Evolutionary conservation across 2,113 vertebrate genomes (phyloP), one percentile per base, ranked within the genome.

Genomic region (Bufo gargarizans): DNA sequence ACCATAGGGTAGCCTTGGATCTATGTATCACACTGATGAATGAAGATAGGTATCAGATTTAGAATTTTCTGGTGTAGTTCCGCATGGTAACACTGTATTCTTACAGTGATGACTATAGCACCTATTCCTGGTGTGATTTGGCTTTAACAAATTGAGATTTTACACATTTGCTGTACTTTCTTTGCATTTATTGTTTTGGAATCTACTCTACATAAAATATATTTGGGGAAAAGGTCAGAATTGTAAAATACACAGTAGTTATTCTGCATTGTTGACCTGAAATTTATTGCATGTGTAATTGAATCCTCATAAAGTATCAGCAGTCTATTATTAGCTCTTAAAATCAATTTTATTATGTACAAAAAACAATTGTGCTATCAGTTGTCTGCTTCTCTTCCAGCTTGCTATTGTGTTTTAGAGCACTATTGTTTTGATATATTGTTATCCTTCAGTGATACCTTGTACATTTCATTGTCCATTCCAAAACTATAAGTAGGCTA

Each of bases 401-500:
- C 65, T 77, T 7, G 13, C 5, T 33, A 69, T 47, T 65, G 43
- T 77, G 79, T n/a, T 72, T 67, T 69, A 43, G 14, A 45, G 65
- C 47, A 67, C 20, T 13, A 72, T 82, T 88, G 82, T 76, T 88
- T 88, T 82, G 69, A 63, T 88, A 20, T 16, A 84, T 77, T 77
- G 49, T 17, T 56, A 56, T 22, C 82, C 22, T 67, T 33, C 72
- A 33, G 61, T 87, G 33, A 81, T 88, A 50, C 17, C 43, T 77
- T 45, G 11, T 82, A 67, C 47, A 67, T 76, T 65, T 47, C 78
- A 78, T 84, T 17, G 77, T 77, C 47, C 58, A 53, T 84, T 77
- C 33, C 11, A 61, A 43, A 76, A 61, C 33, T 76, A 67, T 63
- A 84, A 67, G 58, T 45, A 56, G n/a, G 45, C 49, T 17, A 84